A percentile compares a stretch with the other conserved stretches of the same genome.
Conservation (phyloP, 2,113 vertebrate species). For the Tupaia chinensis region DNA sequence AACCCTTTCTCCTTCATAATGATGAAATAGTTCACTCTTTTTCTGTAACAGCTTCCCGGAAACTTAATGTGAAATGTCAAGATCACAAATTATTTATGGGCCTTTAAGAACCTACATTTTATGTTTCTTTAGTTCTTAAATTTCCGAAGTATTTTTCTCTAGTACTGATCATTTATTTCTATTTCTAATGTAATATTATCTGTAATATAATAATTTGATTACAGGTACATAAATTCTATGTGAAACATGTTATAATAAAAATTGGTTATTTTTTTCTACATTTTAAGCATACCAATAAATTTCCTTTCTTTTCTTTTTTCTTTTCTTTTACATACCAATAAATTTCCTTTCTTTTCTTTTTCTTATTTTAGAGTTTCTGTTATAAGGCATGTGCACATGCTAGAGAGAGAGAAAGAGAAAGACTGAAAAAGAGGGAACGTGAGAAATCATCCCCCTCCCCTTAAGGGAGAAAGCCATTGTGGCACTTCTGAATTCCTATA, state of each 20-base stretch:
- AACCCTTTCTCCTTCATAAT: constrained; percentile 10
- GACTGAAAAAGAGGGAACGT: no score
- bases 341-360: neutral
- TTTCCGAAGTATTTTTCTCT: neutral
- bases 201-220: constrained; percentile 4
- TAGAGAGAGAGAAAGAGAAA: no score
- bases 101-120: neutral
- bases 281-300: neutral
- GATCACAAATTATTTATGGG: neutral
- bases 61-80: neutral
- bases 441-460: no score
- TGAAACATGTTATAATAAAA: neutral
- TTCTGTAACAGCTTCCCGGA: neutral
- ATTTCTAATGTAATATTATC: neutral
- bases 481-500: neutral
- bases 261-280: neutral
- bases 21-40: neutral
- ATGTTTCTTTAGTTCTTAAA: constrained; percentile 41
- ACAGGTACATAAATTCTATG: neutral
- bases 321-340: neutral
- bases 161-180: neutral
- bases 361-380: no score
- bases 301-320: neutral
- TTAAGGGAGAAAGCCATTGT: neutral
- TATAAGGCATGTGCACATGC: no score